Evolutionary conservation across 37 sponge, comb jelly and placozoan genomes (phyloP), one percentile per base, ranked within the genome.

Genomic region (Halichondria panicea): DNA sequence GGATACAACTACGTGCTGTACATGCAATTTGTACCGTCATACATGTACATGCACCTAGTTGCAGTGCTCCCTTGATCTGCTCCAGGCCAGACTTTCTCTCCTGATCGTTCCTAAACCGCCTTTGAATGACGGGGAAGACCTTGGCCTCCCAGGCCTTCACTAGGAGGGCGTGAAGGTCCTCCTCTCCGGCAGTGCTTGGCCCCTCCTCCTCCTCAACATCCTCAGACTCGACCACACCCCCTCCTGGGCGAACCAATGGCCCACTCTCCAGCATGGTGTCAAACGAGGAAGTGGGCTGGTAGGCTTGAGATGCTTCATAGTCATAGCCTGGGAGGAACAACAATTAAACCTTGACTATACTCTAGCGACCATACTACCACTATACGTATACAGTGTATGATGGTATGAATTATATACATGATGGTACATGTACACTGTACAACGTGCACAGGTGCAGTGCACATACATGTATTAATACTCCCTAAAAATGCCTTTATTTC

Each of bases 121-220:
- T 43, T 63, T 87, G 72, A 38, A 97, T 94, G 50, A 94, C 81
- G 19, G 98, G 98, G 64, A 97, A 97, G 34, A 97, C 98, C 65
- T 94, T 92, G 13, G 87, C 70, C 70, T 97, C 98, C 98, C 98
- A 97, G 18, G 98, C 92, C 72, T 88, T 86, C 52, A 97, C 93
- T n/a, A 97, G 76, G 40, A 97, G 85, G 27, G 77, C 79, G 69
- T 94, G 88, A 1, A 88, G 81, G 70, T 97, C 95, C 37, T 96
- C 91, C 63, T 87, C 76, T 40, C 60, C 68, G 15, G 44, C 55
- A 11, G 61, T 30, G 34, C 79, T 66, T 22, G 64, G 44, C 44
- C 66, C 84, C 43, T 59, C 71, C 1, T 61, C 96, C 24, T 91
- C 91, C 38, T 62, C 56, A 55, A 87, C 93, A 11, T 39, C 64